A percentile compares a stretch with the other conserved stretches of the same genome.
Conservation (phyloP, 2,888 invertebrate genomes). For the Agrochola lota region DNA sequence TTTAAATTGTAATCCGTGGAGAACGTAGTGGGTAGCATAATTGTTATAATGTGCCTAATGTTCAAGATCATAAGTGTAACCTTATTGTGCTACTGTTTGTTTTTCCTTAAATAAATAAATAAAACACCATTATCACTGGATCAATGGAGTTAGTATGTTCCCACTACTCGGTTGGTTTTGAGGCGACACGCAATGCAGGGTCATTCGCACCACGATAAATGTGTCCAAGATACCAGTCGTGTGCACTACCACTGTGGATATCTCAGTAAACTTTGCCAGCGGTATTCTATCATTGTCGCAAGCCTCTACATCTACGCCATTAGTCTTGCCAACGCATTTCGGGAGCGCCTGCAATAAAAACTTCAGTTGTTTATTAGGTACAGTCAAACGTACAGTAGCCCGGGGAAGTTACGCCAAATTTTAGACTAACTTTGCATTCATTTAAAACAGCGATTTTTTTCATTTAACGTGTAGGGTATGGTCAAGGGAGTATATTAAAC, state of each 20-base stretch:
- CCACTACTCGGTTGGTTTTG: not conserved
- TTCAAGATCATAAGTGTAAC: no score
- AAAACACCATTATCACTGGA: no score
- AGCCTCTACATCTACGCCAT: not conserved
- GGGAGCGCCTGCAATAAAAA: conserved; percentile 31
- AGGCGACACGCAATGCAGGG: not conserved
- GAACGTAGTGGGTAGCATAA: no score
- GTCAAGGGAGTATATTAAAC: no score
- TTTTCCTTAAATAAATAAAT: no score
- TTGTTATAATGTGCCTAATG: no score
- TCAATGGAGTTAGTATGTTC: not conserved
- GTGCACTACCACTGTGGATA: not conserved
- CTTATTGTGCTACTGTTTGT: no score
- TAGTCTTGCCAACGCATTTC: not conserved
- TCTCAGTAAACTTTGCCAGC: not conserved
- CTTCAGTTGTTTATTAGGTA: not conserved
- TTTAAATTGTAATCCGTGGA: no score
- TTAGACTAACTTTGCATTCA: no score
- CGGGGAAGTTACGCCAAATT: no score
- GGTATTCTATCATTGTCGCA: not conserved
- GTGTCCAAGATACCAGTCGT: fast-evolving
- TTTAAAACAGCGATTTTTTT: no score
- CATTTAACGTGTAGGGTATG: no score
- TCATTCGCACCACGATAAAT: not conserved
- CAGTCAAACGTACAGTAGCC: not conserved